phyloP scores from a whole-genome alignment of 2,888 invertebrate genomes.

The Myathropa florea region DNA sequence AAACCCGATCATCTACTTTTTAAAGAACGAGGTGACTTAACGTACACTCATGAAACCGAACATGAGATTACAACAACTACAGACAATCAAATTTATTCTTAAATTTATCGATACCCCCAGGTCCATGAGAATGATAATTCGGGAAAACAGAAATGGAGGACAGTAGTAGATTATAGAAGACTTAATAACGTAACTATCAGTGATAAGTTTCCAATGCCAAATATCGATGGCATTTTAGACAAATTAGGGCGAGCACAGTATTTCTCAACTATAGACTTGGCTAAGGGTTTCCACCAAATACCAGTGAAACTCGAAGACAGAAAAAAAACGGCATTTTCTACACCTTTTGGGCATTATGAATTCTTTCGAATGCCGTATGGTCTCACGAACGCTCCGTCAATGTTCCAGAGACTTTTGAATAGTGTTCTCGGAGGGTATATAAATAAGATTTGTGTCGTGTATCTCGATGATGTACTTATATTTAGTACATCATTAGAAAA shows the following conservation, averaged over 20 bases:
- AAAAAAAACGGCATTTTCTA: neutral
- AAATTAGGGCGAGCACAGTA: neutral
- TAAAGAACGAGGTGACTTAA: no score
- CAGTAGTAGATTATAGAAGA: no score
- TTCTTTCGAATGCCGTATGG: neutral
- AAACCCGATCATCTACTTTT: neutral
- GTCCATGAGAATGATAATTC: neutral
- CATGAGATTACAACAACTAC: neutral
- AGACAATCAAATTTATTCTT: neutral
- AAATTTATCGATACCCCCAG: neutral
- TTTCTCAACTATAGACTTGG: neutral
- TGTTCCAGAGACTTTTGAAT: neutral
- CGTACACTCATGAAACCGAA: neutral
- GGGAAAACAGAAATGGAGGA: neutral
- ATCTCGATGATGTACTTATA: neutral
- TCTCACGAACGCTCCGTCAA: neutral
- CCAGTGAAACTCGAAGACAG: neutral
- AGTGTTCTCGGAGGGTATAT: neutral
- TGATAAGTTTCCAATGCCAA: neutral
- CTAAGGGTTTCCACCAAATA: neutral
- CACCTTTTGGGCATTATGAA: neutral
- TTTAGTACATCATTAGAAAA: slow-evolving; percentile 2
- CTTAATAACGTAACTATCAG: no score
- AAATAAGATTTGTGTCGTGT: neutral
- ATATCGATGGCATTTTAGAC: neutral